Evolutionary conservation across 2,888 invertebrate genomes (phyloP), one percentile per base, ranked within the genome.

Genomic region (Agriopis leucophaearia): DNA sequence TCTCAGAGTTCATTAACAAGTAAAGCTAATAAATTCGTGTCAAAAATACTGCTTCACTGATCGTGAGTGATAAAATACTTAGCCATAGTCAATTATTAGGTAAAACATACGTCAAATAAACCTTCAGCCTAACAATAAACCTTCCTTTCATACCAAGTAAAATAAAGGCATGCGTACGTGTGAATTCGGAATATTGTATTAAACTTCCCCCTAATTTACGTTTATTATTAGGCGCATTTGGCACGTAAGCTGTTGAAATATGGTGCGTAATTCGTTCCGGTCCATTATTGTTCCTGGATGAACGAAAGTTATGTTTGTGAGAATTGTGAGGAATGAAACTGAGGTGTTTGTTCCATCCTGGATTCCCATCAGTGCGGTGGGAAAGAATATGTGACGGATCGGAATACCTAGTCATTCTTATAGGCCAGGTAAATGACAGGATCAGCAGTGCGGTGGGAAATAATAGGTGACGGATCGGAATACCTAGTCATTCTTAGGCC

Each of bases 181-280:
- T 51, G 58, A 70, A 60, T 56, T 59, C 56, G 18, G 69, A 58
- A 63, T 63, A 69, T 56, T 64, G 64, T 69, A 64, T 67, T 62
- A 69, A 72, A 71, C 48, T 66, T 68, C 13, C 56, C 66, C 66
- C 62, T 62, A 64, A 60, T 69, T 69, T 69, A 69, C 69, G 52
- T 69, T 64, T 63, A 64, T 62, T 57, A 69, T 64, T 69, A 64
- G 64, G 44, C 60, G 59, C 51, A 69, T 72, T 72, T 67, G 64
- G 62, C 54, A 56, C 67, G 67, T 73, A 73, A 70, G 66, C 68
- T 66, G 66, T 69, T 72, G 70, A 72, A 66, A 68, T 70, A 70
- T 57, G 69, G 69, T 18, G 36, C 61, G 68, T 68, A 64, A 72
- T 70, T 70, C 66, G 64, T 72, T 66, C 61, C 70, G 66, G 66